Evolutionary conservation across 2,113 vertebrate species (phyloP).

Genomic region (Coptodon bakossiorum): DNA sequence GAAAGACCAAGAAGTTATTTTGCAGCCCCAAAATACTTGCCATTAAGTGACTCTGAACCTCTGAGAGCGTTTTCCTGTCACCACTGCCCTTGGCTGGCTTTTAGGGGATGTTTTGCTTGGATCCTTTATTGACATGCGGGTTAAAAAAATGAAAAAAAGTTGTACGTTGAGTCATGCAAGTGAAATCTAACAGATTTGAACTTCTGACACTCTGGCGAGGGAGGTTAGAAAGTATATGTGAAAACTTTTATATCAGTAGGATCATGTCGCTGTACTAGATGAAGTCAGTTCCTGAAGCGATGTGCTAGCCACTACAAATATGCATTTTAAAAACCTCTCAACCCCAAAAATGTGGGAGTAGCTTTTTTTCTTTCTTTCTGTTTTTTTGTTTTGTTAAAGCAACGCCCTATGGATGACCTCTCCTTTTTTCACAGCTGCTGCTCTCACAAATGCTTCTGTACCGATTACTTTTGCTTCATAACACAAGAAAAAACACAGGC

Average conservation of each 20-base stretch:
- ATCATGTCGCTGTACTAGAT: conserved; percentile 18
- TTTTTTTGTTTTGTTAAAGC: background rate
- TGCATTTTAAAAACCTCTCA: background rate
- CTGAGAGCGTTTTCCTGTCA: conserved; percentile 13
- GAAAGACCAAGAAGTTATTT: conserved; percentile 10
- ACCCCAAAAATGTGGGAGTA: background rate
- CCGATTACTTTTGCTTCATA: conserved; percentile 8
- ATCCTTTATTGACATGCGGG: conserved; percentile 32
- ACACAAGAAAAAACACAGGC: background rate
- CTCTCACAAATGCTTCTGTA: background rate
- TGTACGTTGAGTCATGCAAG: background rate
- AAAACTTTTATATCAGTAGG: conserved; percentile 15
- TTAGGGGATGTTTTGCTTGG: conserved; percentile 4
- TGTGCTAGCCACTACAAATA: background rate
- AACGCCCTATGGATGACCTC: conserved; percentile 21
- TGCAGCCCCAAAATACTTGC: conserved; percentile 3
- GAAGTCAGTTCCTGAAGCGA: conserved; percentile 23
- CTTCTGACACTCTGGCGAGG: conserved; percentile 37
- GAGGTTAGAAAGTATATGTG: background rate
- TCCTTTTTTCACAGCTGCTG: conserved; percentile 16
- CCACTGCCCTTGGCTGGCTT: conserved; percentile 15
- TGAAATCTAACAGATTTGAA: conserved; percentile 39
- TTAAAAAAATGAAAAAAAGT: background rate
- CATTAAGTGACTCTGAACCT: conserved; percentile 18
- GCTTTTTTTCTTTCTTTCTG: background rate